Conservation (phyloP, 2,113 vertebrate species). For the Scolopax mira region DNA sequence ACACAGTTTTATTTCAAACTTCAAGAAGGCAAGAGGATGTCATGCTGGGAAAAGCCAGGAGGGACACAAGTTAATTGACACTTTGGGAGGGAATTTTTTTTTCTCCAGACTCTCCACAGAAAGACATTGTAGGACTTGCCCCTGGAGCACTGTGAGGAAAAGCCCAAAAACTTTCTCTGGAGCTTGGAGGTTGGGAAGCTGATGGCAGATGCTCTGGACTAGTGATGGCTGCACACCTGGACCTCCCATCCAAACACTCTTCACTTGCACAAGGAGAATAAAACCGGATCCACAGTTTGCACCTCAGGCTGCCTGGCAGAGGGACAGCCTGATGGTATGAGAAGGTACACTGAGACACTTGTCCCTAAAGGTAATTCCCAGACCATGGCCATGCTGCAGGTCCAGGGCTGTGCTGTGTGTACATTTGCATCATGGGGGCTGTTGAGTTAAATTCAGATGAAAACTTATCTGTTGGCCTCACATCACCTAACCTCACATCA, state of each 20-base stretch:
- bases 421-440: neutral
- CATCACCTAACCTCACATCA: too few species aligned
- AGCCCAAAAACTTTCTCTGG: neutral
- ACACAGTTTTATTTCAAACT: neutral
- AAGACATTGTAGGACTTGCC: neutral
- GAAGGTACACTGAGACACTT: fast-evolving
- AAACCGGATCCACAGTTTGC: neutral
- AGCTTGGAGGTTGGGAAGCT: neutral
- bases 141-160: neutral
- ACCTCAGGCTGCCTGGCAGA: neutral
- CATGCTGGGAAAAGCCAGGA: neutral
- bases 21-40: neutral
- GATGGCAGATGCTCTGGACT: neutral
- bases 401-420: too few species aligned
- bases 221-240: neutral
- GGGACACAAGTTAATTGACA: neutral
- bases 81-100: neutral
- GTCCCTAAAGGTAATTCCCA: neutral
- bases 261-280: neutral
- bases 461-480: neutral
- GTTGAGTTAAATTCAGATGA: neutral
- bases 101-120: neutral
- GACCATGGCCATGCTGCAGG: fast-evolving
- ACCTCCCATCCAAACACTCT: neutral
- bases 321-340: neutral